phyloP scores from a whole-genome alignment of 1,140 invertebrate genomes.

The Eumaeus atala region DNA sequence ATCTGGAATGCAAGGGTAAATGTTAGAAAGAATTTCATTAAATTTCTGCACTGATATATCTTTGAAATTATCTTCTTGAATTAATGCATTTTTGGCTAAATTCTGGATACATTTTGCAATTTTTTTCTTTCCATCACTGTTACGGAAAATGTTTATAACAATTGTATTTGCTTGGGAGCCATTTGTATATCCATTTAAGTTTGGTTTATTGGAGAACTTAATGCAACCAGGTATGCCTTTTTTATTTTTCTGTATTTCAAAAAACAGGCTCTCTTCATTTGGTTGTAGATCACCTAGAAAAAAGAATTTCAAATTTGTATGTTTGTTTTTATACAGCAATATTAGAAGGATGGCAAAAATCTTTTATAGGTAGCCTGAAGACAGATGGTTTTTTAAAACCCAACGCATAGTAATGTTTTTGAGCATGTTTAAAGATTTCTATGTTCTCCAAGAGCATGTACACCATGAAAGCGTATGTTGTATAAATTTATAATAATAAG shows the following conservation, averaged over 20 bases:
- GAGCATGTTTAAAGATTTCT: no score
- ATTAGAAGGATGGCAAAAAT: no score
- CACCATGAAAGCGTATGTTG: no score
- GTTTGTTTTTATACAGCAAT: no score
- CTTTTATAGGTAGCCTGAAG: no score
- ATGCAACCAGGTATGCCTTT: constrained; percentile 72
- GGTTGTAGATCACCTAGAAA: constrained; percentile 75
- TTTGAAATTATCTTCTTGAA: constrained; percentile 29
- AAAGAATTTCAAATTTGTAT: constrained; percentile 15
- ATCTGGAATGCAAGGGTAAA: constrained; percentile 76
- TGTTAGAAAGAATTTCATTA: constrained; percentile 62
- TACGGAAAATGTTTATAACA: constrained; percentile 57
- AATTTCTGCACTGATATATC: constrained; percentile 64
- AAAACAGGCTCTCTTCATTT: constrained; percentile 73
- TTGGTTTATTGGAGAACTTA: constrained; percentile 73
- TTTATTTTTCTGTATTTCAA: constrained; percentile 71
- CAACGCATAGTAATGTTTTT: no score
- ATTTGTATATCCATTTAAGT: constrained; percentile 75
- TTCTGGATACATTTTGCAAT: constrained; percentile 62
- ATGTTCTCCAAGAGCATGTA: no score
- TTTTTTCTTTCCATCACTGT: constrained; percentile 74
- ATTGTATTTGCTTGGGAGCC: constrained; percentile 71
- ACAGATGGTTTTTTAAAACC: no score
- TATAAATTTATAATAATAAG: no score
- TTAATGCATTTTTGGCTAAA: constrained; percentile 41